Evolutionary conservation across 2,797 vertebrate genomes (phyloP).

Genomic region (Poecilia picta): DNA sequence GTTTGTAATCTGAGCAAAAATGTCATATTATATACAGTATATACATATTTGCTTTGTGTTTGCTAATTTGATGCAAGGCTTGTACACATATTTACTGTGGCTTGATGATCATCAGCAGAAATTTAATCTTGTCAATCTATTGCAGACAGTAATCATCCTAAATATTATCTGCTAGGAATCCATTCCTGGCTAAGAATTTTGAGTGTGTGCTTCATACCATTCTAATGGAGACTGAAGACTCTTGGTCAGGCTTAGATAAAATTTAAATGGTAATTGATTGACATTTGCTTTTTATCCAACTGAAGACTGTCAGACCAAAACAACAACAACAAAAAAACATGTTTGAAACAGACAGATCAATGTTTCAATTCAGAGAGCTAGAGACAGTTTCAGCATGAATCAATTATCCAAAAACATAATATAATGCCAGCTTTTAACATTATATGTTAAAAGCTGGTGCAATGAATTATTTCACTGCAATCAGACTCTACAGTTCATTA

Average conservation of each 20-base stretch:
- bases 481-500: neutral
- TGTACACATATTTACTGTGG: neutral
- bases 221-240: conserved; percentile 70
- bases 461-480: neutral
- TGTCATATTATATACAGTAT: too few species aligned
- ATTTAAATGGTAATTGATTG: conserved; percentile 43
- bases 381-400: neutral
- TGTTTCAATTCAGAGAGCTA: conserved; percentile 15
- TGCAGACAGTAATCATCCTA: conserved; percentile 31
- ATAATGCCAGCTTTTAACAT: too few species aligned
- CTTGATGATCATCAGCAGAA: neutral
- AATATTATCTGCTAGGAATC: conserved; percentile 4
- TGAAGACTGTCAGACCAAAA: conserved; percentile 6
- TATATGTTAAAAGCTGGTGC: neutral
- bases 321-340: neutral
- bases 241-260: conserved; percentile 64
- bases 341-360: conserved; percentile 5
- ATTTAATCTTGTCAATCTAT: neutral
- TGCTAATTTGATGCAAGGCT: neutral
- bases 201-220: conserved; percentile 13
- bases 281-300: conserved; percentile 22
- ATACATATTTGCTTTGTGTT: too few species aligned
- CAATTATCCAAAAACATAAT: neutral
- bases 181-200: conserved; percentile 10
- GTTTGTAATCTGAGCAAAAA: too few species aligned